Base-by-base conservation (phyloP, 1,140 invertebrate genomes). In the Sarcophaga peregrina region DNA sequence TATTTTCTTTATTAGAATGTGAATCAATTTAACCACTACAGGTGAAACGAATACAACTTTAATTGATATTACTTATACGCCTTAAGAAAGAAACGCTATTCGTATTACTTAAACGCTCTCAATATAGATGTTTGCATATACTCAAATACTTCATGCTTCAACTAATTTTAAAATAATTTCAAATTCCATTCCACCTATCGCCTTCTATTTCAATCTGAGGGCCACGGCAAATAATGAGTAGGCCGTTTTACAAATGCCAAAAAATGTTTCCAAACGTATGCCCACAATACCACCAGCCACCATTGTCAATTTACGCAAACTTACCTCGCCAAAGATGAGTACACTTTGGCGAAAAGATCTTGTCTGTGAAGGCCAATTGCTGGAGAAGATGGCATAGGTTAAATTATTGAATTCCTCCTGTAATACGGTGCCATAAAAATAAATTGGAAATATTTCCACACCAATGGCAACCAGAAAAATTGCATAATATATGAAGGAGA, bases 161-260 rank as follows among this genome's bases (percentile, higher is more conserved):
- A 37, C 4, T 37, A 37, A 37, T 37, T 37, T 37, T 37, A 37
- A 37, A 37, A 37, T 37, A 37, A 52, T 78, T 82, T 87, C 85
- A 86, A 87, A 87, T 87, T 86, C 83, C 68, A 47, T 54, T 15
- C 2, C 62, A 50, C 13, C 80, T 74, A 46, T 37, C 25, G 25
- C 25, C 25, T 54, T 81, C 83, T 54, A 83, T 15, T 76, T 78
- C 58, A 74, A 54, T 37, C 46, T 52, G 46, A 81, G 74, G 6
- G 86, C 83, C 5, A 89, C 84, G 8, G 87, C 85, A 17, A 89
- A 87, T 45, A 89, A 83, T 5, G 87, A 87, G 80, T 89, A 89
- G 15, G 87, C 87, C 85, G 86, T 87, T 74, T 87, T 89, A 0
- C 87, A 73, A 8, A 87, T 89, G 52, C 83, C 85, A 81, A 85